Base-by-base conservation (phyloP, 2,113 vertebrate genomes). In the Okapia johnstoni region DNA sequence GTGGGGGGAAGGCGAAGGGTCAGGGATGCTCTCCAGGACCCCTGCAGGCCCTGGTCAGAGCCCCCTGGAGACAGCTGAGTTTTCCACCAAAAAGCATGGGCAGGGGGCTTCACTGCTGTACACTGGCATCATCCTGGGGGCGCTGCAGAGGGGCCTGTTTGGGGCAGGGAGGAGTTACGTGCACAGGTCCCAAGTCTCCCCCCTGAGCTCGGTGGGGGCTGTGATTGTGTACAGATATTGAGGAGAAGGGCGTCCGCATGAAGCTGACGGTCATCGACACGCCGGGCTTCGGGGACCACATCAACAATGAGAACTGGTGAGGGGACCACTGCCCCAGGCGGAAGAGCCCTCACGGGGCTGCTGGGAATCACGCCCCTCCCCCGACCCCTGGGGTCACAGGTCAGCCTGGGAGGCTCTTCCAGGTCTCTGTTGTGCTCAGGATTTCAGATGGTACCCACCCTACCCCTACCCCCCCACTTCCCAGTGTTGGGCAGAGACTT, bases 291-390 rank as follows among this genome's bases (percentile, higher is more conserved):
- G 99, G 99, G 95, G 99, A 99, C 98, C 99, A 99, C 98, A 99
- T 99, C 99, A 99, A 99, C 99, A 99, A 99, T 0, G 99, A 99
- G 98, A 99, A 99, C 98, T 99, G 99, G 99, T 99, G 97, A 99
- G 99, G 40, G 57, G 40, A 33, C 12, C 2, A 0, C 6, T 61
- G 61, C 61, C 48, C 50, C 1, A 1, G 50, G 33, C 0, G 1
- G 60, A 58, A 19, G 52, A 28, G 13, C 21, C 4, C 17, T 3
- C 7, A 0, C 0, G 5, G 73, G 84, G 58, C 58, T 63, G 58
- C 30, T 25, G 28, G 0, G 54, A 90, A 5, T 36, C 80, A 30
- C 40, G 33, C 9, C 52, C 73, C 33, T 1, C 19, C 52, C 21
- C 7, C 16, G 4, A 1, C 0, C 26, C 48, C 10, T 2, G 36